These are phyloP conservation scores for Nettapus auritus DNA, from an alignment of 2,113 vertebrate genomes.

Conservation along the genomic window DNA sequence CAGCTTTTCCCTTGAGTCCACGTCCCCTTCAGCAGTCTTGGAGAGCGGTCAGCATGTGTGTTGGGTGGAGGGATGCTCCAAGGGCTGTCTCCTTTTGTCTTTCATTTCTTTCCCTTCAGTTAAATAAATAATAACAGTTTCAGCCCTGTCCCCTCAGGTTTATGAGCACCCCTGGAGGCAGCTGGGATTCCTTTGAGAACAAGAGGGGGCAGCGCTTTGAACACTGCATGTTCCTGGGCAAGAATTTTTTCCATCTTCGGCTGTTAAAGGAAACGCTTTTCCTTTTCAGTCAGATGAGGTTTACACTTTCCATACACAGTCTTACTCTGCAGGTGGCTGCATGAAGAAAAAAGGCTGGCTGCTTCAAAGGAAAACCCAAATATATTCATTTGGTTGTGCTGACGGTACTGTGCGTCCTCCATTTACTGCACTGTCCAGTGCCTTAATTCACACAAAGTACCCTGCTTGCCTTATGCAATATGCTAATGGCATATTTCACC, in stretches of 20 bases:
- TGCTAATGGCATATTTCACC: not conserved
- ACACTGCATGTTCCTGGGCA: not conserved
- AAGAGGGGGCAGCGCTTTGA: accelerated
- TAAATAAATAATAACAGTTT: not conserved
- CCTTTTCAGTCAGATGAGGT: not conserved
- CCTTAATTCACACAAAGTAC: not conserved
- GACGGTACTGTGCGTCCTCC: not conserved
- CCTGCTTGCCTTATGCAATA: not conserved
- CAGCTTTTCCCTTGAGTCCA: not conserved
- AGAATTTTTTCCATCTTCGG: not conserved
- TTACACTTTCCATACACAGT: not conserved
- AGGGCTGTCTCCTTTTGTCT: not conserved
- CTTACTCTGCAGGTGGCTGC: not conserved
- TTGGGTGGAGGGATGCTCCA: not conserved
- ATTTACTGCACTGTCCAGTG: not conserved
- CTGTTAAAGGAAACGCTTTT: not conserved
- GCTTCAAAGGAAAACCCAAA: not conserved
- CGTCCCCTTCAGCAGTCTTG: not conserved
- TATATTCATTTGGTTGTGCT: not conserved
- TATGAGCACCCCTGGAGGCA: not conserved
- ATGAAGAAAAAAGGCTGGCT: not conserved
- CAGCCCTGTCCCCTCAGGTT: not conserved
- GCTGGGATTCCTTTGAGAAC: not conserved
- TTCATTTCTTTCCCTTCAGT: not conserved
- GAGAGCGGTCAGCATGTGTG: not conserved